Evolutionary conservation across 2,888 invertebrate genomes (phyloP).

Genomic region (Lapara coniferarum): DNA sequence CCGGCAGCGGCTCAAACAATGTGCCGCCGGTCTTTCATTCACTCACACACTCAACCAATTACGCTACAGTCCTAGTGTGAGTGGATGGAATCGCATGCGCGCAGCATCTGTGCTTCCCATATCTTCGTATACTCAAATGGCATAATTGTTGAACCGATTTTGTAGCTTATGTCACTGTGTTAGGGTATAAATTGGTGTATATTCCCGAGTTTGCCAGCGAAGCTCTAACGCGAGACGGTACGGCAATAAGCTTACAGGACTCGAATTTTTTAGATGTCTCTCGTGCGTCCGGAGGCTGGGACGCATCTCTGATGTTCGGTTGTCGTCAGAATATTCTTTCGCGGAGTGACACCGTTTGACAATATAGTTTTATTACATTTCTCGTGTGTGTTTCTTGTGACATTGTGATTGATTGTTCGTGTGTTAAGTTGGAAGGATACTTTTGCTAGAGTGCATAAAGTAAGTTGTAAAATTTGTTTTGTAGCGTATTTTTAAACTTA

Average conservation of each 20-base stretch:
- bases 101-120: constrained; percentile 79
- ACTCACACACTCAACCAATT: constrained; percentile 51
- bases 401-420: constrained; percentile 45
- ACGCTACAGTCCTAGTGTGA: constrained; percentile 49
- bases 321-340: constrained; percentile 33
- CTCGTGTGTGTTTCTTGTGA: constrained; percentile 41
- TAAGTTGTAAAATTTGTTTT: constrained; percentile 48
- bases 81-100: constrained; percentile 72
- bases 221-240: constrained; percentile 64
- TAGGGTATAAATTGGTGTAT: constrained; percentile 40
- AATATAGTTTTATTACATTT: constrained; percentile 47
- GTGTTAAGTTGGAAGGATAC: constrained; percentile 47
- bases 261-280: constrained; percentile 79
- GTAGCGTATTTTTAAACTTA: not conserved
- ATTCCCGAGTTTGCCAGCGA: constrained; percentile 35
- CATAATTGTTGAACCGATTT: constrained; percentile 32
- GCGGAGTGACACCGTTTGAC: constrained; percentile 34
- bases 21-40: constrained; percentile 53
- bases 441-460: constrained; percentile 37
- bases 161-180: constrained; percentile 27
- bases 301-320: constrained; percentile 55
- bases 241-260: constrained; percentile 78
- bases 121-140: constrained; percentile 49
- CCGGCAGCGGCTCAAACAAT: constrained; percentile 69
- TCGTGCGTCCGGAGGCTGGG: constrained; percentile 64